Evolutionary conservation across 2,888 invertebrate genomes (phyloP), one percentile per base, ranked within the genome.

Genomic region (Seira ritae): DNA sequence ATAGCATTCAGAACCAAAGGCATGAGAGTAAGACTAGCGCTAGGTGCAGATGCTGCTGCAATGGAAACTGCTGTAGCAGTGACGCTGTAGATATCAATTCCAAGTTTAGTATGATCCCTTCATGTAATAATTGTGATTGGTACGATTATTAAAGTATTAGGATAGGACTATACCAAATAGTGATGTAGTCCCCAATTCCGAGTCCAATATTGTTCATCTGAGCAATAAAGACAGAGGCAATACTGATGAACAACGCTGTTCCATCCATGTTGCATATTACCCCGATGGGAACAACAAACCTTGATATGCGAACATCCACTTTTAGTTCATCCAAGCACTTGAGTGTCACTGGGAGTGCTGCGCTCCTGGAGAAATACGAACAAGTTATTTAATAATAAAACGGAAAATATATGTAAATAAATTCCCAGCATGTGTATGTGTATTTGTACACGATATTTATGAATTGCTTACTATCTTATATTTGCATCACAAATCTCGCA

Each of bases 211-310:
- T 94, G 90, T 96, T 97, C 94, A 97, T 95, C 91, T 96, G 94
- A 60, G 96, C 96, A 86, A 97, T 94, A 90, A 96, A 97, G 89
- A 96, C 94, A 81, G 96, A 95, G 2, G 98, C 96, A 1, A 96
- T 94, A 0, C 97, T 94, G 46, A 98, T 94, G 91, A 97, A 98
- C 68, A 98, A 92, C 0, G 96, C 96, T 0, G 96, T 96, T 1
- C 96, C 96, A 89, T 97, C 96, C 96, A 97, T 97, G 91, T 97
- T 97, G 90, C 97, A 95, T 90, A 96, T 97, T 90, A 96, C 96
- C 3, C 97, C 97, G n/a, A 84, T 85, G 1, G 85, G 85, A 0
- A 85, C 79, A 1, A 97, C 96, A 91, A 97, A 97, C 87, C 96
- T 93, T 0, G 96, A 95, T 89, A 97, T 94, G 85, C 96, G 93